Evolutionary conservation across 2,113 vertebrate genomes (phyloP), one percentile per base, ranked within the genome.

Genomic region (Lepidothrix coronata): DNA sequence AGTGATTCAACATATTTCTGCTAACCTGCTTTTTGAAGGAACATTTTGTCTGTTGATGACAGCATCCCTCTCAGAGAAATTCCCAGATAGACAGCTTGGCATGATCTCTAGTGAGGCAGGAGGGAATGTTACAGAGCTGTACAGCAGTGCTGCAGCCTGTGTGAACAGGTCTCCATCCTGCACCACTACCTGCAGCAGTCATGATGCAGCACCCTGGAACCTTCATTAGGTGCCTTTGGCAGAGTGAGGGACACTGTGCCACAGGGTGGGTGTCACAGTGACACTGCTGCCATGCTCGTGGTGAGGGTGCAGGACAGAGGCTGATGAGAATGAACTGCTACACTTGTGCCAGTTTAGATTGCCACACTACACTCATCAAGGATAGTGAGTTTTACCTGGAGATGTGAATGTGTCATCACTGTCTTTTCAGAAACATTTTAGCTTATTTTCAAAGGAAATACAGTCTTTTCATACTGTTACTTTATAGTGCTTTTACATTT

Each of bases 271-370:
- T 43, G 35, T 59, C 44, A 27, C 31, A 37, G 30, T 41, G 58
- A 13, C 13, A 1, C 49, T 46, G 28, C 23, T 82, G 30, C 37
- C 11, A 0, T 30, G 27, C 44, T 43, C 0, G 0, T 57, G 41
- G 11, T 54, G 22, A 27, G 37, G 28, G 9, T 58, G 11, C 28
- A n/a, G 44, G 52, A 5, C 8, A 39, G 35, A 59, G 35, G 20
- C 35, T 71, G 0, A 8, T 24, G 14, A 14, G 28, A 17, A 37
- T 37, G 30, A 51, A 7, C 30, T 51, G 24, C 8, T 58, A 12
- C 19, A 5, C 8, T 35, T 72, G n/a, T 37, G 51, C 25, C 44
- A 16, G 24, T 44, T 57, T 57, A 44, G 7, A 25, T 62, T 89
- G 87, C 49, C 46, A 23, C 1, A 0, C 20, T 14, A 21, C 1